Conservation (phyloP, 2,888 invertebrate species). For the Dendrolimus pini region DNA sequence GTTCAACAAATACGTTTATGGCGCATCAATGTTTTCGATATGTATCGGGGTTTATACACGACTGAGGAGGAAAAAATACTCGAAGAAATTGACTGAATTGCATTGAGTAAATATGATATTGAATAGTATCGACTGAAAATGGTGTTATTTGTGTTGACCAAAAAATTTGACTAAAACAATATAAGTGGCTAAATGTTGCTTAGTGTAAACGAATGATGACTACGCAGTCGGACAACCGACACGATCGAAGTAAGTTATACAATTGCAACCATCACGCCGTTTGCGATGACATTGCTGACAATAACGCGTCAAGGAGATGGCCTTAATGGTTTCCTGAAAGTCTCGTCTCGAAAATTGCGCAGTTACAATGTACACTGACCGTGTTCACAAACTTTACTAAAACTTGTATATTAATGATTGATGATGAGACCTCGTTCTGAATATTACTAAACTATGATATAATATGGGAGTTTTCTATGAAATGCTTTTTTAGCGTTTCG, state of each 20-base stretch:
- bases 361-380: conserved; percentile 44
- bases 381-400: conserved; percentile 37
- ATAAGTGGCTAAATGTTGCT: too few relatives aligned
- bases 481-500: too few relatives aligned
- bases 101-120: too few relatives aligned
- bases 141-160: too few relatives aligned
- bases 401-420: conserved; percentile 41
- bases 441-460: conserved; percentile 23
- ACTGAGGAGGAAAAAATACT: too few relatives aligned
- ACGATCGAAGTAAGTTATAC: conserved; percentile 41
- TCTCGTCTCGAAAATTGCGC: conserved; percentile 51
- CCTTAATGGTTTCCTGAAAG: conserved; percentile 55
- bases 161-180: too few relatives aligned
- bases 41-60: too few relatives aligned
- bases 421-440: conserved; percentile 36
- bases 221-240: conserved; percentile 28
- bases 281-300: conserved; percentile 31
- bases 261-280: conserved; percentile 21
- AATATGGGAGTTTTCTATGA: too few relatives aligned
- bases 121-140: too few relatives aligned
- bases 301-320: conserved; percentile 52
- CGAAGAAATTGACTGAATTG: too few relatives aligned
- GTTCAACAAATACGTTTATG: conserved; percentile 28
- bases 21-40: conserved; percentile 18
- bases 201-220: conserved; percentile 28